A percentile compares a stretch with the other conserved stretches of the same genome.
phyloP scores from a whole-genome alignment of 2,113 vertebrate species.

The Octodon degus region DNA sequence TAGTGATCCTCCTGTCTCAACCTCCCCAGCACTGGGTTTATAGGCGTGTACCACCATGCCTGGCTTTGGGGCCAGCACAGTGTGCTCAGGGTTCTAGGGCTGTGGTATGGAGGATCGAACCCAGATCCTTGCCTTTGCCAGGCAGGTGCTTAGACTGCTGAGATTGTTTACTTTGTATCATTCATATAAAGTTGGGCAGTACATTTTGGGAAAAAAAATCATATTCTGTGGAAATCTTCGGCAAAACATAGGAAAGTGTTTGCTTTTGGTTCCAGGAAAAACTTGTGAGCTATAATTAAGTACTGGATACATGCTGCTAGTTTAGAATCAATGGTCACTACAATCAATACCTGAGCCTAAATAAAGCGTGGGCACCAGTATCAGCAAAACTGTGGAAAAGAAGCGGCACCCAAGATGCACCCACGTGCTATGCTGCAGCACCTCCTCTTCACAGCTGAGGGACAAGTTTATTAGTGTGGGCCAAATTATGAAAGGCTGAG shows the following conservation, averaged over 20 bases:
- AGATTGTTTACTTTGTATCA: neutral
- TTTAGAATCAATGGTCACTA: conserved; percentile 8
- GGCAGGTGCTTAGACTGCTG: no score
- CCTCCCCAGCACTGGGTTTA: no score
- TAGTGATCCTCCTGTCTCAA: no score
- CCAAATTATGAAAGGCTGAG: neutral
- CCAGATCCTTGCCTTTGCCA: no score
- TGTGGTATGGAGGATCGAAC: no score
- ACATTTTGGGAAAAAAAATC: no score
- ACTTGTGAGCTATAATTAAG: conserved; percentile 40
- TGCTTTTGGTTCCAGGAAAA: conserved; percentile 28
- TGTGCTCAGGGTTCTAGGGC: no score
- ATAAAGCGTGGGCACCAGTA: neutral
- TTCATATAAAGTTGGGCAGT: neutral
- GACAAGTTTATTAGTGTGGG: neutral
- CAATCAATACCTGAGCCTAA: neutral
- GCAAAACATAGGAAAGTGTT: neutral
- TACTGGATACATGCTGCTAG: conserved; percentile 15
- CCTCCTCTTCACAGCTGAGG: neutral
- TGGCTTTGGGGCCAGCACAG: no score
- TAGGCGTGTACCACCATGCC: no score
- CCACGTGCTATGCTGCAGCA: neutral
- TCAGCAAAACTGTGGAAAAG: conserved; percentile 58
- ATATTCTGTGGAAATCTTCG: neutral
- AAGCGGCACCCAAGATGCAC: neutral